A percentile compares a stretch with the other conserved stretches of the same genome.
Evolutionary conservation across 2,888 invertebrate genomes (phyloP).

Genomic region (Caradrina kadenii): DNA sequence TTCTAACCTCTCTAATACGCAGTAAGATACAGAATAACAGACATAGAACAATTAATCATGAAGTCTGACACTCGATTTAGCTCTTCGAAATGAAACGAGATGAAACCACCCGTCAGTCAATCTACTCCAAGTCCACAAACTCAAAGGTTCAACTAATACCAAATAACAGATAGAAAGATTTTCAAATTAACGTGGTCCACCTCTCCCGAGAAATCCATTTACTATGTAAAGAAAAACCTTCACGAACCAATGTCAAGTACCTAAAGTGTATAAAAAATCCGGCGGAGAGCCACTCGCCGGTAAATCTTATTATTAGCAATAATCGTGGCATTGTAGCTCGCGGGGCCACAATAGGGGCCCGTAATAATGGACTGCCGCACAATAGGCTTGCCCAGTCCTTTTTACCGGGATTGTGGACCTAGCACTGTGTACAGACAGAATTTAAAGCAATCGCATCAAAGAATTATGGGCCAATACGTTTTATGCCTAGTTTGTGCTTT

Average conservation of each 20-base stretch:
- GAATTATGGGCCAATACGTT: slow-evolving; percentile 50
- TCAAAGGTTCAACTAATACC: slow-evolving; percentile 1
- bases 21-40: slow-evolving; percentile 7
- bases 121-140: slow-evolving; percentile 13
- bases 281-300: slow-evolving; percentile 52
- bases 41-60: slow-evolving; percentile 31
- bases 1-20: neutral
- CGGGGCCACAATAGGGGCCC: slow-evolving; percentile 67
- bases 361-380: slow-evolving; percentile 70
- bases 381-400: slow-evolving; percentile 69
- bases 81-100: slow-evolving; percentile 42
- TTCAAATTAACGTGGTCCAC: slow-evolving; percentile 37
- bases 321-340: slow-evolving; percentile 74
- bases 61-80: slow-evolving; percentile 35
- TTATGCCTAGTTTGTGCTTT: slow-evolving; percentile 31
- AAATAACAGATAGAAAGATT: slow-evolving; percentile 40
- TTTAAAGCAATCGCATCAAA: slow-evolving; percentile 62
- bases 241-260: slow-evolving; percentile 59
- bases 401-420: slow-evolving; percentile 55
- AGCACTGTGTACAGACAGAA: slow-evolving; percentile 55
- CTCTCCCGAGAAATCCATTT: slow-evolving; percentile 30
- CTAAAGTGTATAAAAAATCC: slow-evolving; percentile 50
- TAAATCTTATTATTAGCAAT: slow-evolving; percentile 77
- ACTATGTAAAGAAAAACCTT: slow-evolving; percentile 59
- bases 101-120: slow-evolving; percentile 47